phyloP scores from a whole-genome alignment of 2,113 vertebrate genomes.

The Chlamydotis undulata region DNA sequence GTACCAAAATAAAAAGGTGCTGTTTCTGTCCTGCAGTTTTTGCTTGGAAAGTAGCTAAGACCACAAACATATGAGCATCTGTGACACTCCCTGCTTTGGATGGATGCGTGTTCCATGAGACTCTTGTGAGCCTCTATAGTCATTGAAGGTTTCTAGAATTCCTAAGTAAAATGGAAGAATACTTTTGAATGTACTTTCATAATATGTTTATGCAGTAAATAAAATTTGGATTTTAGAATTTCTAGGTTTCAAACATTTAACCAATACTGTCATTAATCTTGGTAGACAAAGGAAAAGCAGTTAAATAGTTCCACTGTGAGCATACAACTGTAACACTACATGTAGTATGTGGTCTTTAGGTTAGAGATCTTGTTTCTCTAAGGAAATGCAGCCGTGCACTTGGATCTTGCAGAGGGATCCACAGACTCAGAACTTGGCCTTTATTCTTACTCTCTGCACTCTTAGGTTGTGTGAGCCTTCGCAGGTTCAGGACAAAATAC shows the following conservation, averaged over 20 bases:
- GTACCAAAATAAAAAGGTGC: not conserved
- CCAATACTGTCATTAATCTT: not conserved
- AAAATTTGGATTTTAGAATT: not conserved
- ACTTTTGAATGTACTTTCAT: not conserved
- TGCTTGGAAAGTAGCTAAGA: not conserved
- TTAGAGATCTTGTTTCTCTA: not conserved
- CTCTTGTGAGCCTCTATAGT: not conserved
- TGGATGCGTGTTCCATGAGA: not conserved
- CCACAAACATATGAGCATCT: not conserved
- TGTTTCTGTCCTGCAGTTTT: not conserved
- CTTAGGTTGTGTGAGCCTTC: not conserved
- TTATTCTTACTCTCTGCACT: not conserved
- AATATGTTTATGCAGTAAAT: not conserved
- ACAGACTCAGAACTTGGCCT: not conserved
- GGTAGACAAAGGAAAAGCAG: not conserved
- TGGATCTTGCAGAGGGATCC: not conserved
- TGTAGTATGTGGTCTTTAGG: not conserved
- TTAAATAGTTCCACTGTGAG: not conserved
- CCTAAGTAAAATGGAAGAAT: not conserved
- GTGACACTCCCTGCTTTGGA: fast-evolving
- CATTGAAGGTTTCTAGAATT: not conserved
- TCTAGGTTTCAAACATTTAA: not conserved
- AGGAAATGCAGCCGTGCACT: not conserved
- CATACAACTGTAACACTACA: not conserved
- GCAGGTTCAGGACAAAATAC: not conserved